Evolutionary conservation across 1,140 invertebrate species (phyloP).

Genomic region (Rhynchophorus ferrugineus): DNA sequence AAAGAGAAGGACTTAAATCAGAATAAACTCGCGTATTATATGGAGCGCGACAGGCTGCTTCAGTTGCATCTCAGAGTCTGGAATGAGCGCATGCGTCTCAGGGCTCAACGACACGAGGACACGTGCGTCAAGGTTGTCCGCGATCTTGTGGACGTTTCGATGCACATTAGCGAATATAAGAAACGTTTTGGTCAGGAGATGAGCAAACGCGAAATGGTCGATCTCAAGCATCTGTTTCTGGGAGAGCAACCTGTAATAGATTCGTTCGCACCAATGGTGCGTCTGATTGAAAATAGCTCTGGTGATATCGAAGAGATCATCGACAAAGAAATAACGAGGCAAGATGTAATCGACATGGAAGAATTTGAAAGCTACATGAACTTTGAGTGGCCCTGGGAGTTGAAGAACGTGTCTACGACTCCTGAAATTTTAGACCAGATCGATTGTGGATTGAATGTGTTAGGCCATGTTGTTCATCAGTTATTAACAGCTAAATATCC

Average conservation of each 20-base stretch:
- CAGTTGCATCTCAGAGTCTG: slow-evolving; percentile 46
- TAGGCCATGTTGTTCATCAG: slow-evolving; percentile 48
- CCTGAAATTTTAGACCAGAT: slow-evolving; percentile 17
- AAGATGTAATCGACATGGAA: slow-evolving; percentile 33
- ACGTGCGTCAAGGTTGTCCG: slow-evolving; percentile 46
- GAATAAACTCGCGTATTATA: slow-evolving; percentile 43
- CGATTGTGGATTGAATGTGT: slow-evolving; percentile 39
- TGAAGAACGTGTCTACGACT: slow-evolving; percentile 12
- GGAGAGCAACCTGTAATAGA: slow-evolving; percentile 47
- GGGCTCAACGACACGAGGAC: slow-evolving; percentile 40
- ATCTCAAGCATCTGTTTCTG: slow-evolving; percentile 48
- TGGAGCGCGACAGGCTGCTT: slow-evolving; percentile 45
- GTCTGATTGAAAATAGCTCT: slow-evolving; percentile 1
- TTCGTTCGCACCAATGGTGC: slow-evolving; percentile 29
- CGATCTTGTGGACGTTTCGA: slow-evolving; percentile 47
- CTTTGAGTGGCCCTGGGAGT: slow-evolving; percentile 36
- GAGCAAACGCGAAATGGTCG: slow-evolving; percentile 41
- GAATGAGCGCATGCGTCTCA: slow-evolving; percentile 42
- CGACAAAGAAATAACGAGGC: slow-evolving; percentile 29
- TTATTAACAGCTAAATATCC: slow-evolving; percentile 50
- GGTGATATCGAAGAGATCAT: slow-evolving; percentile 11
- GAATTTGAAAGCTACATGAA: slow-evolving; percentile 40
- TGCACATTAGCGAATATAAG: slow-evolving; percentile 45
- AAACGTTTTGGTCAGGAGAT: slow-evolving; percentile 31
- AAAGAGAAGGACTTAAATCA: slow-evolving; percentile 41